Percentiles rank a stretch among this genome's conserved stretches.
Conservation (phyloP, 2,888 invertebrate species). For the Saturnia japonica region DNA sequence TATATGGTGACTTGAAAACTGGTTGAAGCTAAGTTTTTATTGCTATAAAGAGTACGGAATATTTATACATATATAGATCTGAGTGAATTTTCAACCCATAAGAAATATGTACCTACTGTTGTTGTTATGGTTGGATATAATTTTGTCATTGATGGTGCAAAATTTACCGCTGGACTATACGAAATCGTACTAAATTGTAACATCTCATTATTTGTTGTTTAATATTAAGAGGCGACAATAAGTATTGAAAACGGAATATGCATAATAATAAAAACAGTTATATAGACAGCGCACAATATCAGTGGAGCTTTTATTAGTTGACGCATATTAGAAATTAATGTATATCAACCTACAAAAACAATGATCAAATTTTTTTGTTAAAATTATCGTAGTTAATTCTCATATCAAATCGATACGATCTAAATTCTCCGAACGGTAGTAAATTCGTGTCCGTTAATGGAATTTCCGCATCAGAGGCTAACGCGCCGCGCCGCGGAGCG, state of each 20-base stretch:
- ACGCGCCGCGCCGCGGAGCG: conserved; percentile 41
- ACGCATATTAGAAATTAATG: not conserved
- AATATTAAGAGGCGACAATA: no score
- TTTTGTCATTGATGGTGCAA: not conserved
- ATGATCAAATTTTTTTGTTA: not conserved
- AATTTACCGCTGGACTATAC: no score
- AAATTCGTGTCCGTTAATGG: conserved; percentile 69
- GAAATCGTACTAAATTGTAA: not conserved
- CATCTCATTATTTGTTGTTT: not conserved
- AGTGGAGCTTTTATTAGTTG: not conserved
- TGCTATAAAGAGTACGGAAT: no score
- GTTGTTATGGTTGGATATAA: not conserved
- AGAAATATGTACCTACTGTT: no score
- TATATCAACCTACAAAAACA: not conserved
- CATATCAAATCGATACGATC: conserved; percentile 49
- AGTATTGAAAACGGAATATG: no score
- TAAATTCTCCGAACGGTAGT: conserved; percentile 47
- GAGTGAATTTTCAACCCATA: no score
- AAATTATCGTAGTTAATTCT: conserved; percentile 35
- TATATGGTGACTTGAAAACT: not conserved
- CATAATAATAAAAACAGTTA: not conserved
- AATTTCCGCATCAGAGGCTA: conserved; percentile 65
- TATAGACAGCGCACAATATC: not conserved
- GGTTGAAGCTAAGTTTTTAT: not conserved
- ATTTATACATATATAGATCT: no score